These are phyloP conservation scores for Myrmophylax atrothorax DNA, from an alignment of 2,113 vertebrate genomes.

Conservation along the genomic window DNA sequence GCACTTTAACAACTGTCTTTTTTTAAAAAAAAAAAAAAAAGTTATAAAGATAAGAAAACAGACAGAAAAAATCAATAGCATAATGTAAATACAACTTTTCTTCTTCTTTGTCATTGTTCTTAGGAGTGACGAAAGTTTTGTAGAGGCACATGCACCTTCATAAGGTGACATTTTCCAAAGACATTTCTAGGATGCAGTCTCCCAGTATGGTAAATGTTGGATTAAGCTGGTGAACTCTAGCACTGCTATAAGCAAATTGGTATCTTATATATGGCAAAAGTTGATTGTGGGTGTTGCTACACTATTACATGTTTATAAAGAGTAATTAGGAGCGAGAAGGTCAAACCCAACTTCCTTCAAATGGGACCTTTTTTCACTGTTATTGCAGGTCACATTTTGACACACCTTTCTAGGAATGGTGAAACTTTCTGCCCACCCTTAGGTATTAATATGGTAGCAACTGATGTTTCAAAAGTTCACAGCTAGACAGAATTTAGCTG, in stretches of 20 bases:
- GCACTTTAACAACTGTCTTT: not conserved
- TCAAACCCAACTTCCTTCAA: not conserved
- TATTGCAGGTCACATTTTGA: not conserved
- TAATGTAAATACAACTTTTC: not conserved
- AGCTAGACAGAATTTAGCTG: not conserved
- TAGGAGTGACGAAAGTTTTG: not conserved
- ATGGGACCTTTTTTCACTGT: not conserved
- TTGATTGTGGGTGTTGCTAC: not conserved
- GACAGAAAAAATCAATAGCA: not conserved
- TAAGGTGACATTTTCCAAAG: not conserved
- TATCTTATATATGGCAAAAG: not conserved
- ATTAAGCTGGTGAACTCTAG: not conserved
- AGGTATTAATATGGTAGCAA: accelerated
- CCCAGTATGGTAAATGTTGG: not conserved
- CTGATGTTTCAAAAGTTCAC: not conserved
- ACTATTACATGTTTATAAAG: not conserved
- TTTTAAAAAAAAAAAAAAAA: not conserved
- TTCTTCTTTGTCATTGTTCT: not conserved
- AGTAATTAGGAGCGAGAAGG: not conserved
- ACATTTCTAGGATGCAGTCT: not conserved
- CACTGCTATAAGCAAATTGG: not conserved
- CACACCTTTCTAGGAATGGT: not conserved
- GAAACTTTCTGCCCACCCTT: not conserved
- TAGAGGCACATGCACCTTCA: not conserved
- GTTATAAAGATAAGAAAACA: not conserved